phyloP scores from a whole-genome alignment of 2,888 invertebrate genomes.

The Hypena proboscidalis region DNA sequence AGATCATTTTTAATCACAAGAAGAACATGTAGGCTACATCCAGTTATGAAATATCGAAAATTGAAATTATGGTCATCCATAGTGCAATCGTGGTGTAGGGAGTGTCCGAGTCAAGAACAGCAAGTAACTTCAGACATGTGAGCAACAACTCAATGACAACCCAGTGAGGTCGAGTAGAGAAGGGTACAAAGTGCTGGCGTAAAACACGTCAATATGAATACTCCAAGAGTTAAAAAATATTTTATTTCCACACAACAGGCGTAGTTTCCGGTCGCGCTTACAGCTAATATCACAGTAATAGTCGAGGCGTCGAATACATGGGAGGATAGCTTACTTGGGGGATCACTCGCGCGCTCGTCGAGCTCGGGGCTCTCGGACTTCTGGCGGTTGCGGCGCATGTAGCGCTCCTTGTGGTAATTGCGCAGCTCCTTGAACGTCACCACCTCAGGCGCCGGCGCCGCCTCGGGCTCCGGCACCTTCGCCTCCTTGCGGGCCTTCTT shows the following conservation, averaged over 20 bases:
- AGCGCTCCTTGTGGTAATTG: slow-evolving; percentile 85
- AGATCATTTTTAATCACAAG: too few species aligned
- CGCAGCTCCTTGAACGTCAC: slow-evolving; percentile 85
- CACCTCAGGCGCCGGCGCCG: slow-evolving; percentile 49
- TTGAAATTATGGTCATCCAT: too few species aligned
- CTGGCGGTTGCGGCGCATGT: slow-evolving; percentile 87
- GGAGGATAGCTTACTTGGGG: slow-evolving; percentile 82
- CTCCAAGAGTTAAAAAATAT: slow-evolving; percentile 75
- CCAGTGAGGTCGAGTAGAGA: slow-evolving; percentile 48
- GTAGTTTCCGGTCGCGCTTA: slow-evolving; percentile 56
- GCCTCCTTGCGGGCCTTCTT: slow-evolving; percentile 37
- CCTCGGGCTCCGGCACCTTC: slow-evolving; percentile 36
- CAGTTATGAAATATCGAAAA: too few species aligned
- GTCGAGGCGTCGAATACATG: slow-evolving; percentile 21
- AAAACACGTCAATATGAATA: slow-evolving; percentile 75
- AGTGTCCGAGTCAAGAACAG: too few species aligned
- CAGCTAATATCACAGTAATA: slow-evolving; percentile 66
- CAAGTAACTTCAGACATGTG: too few species aligned
- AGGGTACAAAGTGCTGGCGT: slow-evolving; percentile 63
- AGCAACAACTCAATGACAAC: neutral
- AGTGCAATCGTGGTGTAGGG: too few species aligned
- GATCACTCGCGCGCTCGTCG: slow-evolving; percentile 33
- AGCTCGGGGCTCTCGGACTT: slow-evolving; percentile 85
- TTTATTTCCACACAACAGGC: slow-evolving; percentile 73
- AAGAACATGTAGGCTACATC: too few species aligned